Evolutionary conservation across 2,113 vertebrate genomes (phyloP).

Genomic region (Nyctereutes procyonoides): DNA sequence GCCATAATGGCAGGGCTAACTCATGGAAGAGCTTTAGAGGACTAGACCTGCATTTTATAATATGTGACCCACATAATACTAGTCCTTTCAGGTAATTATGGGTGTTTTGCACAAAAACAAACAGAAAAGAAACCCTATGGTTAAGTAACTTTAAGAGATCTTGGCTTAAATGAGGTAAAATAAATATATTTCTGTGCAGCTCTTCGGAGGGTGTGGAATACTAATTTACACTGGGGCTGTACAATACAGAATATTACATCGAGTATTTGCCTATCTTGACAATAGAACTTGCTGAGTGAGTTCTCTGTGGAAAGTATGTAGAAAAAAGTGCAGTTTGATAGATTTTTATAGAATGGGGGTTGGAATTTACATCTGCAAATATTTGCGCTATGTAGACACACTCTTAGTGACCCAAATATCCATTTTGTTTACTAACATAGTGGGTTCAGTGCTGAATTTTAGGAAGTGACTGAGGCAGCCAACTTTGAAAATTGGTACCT

Average conservation of each 20-base stretch:
- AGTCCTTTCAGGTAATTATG: not conserved
- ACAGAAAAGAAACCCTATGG: not conserved
- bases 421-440: not conserved
- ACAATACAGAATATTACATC: not conserved
- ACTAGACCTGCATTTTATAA: not conserved
- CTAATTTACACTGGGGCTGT: not conserved
- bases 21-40: not conserved
- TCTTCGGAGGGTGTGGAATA: not conserved
- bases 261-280: not conserved
- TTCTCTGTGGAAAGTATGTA: constrained; percentile 8
- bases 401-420: not conserved
- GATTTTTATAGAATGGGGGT: not conserved
- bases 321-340: not conserved
- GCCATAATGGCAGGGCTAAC: not conserved
- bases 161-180: not conserved
- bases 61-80: not conserved
- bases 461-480: not conserved
- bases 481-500: not conserved
- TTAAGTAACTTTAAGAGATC: constrained; percentile 20
- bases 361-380: not conserved
- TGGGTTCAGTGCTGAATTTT: not conserved
- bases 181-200: not conserved
- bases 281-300: not conserved
- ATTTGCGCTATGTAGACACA: not conserved
- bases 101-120: not conserved